Conservation (phyloP, 1,140 invertebrate genomes). For the Megalonaias nervosa region DNA sequence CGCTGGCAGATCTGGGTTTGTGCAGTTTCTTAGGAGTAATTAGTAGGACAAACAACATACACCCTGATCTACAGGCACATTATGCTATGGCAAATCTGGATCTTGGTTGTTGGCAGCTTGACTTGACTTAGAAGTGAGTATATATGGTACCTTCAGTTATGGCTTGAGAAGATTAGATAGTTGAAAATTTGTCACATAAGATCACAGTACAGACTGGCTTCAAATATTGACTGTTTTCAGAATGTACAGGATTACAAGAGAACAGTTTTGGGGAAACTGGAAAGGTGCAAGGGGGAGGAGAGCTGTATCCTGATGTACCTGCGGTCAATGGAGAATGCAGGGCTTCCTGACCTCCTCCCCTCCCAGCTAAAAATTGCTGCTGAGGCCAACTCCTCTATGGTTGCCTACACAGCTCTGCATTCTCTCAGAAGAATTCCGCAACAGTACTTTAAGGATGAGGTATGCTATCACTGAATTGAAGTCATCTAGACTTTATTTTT, state of each 20-base stretch:
- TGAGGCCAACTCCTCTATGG: constrained; percentile 41
- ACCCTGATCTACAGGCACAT: too few relatives aligned
- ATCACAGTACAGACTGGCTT: too few relatives aligned
- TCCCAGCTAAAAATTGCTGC: constrained; percentile 30
- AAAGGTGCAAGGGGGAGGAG: constrained; percentile 53
- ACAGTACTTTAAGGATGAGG: constrained; percentile 37
- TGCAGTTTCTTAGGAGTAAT: too few relatives aligned
- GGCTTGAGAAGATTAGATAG: too few relatives aligned
- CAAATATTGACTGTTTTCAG: constrained; percentile 34
- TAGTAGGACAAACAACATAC: too few relatives aligned
- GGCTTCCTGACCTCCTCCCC: constrained; percentile 48
- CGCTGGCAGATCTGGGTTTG: too few relatives aligned
- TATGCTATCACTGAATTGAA: neutral
- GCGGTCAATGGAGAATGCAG: constrained; percentile 65
- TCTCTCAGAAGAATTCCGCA: constrained; percentile 54
- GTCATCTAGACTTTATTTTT: too few relatives aligned
- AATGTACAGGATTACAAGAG: constrained; percentile 51
- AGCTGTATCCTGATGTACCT: constrained; percentile 55
- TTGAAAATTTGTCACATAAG: too few relatives aligned
- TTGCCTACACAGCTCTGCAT: constrained; percentile 59
- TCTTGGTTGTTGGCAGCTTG: too few relatives aligned
- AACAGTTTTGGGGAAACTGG: constrained; percentile 34
- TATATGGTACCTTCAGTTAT: too few relatives aligned
- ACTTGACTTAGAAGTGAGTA: too few relatives aligned
- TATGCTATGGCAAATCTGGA: too few relatives aligned